Evolutionary conservation across 2,888 invertebrate genomes (phyloP).

Genomic region (Corbicula japonica): DNA sequence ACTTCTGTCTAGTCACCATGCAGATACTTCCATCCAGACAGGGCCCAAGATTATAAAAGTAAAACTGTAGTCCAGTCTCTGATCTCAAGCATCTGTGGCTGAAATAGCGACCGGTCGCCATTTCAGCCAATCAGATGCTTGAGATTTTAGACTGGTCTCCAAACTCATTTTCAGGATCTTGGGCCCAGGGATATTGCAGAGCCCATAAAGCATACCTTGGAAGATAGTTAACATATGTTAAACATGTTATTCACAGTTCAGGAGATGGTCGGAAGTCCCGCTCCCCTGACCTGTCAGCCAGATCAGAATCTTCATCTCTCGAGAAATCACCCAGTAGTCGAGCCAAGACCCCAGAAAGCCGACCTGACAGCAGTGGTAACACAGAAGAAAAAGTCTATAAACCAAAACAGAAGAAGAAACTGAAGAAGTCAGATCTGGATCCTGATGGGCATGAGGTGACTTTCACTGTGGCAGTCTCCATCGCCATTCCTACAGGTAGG

Average conservation of each 20-base stretch:
- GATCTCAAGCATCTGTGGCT: too few species aligned
- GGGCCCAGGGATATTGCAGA: background rate
- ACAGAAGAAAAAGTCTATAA: constrained; percentile 63
- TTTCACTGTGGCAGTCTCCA: constrained; percentile 83
- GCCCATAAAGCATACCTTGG: background rate
- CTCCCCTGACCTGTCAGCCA: constrained; percentile 38
- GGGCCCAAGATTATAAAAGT: too few species aligned
- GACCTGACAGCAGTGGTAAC: constrained; percentile 74
- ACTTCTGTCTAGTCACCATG: too few species aligned
- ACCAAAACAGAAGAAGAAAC: constrained; percentile 70
- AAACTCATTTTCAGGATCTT: background rate
- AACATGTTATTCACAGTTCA: background rate
- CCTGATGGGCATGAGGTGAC: constrained; percentile 81
- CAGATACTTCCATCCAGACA: too few species aligned
- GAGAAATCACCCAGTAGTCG: constrained; percentile 37
- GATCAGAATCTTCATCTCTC: constrained; percentile 37
- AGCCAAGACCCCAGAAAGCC: constrained; percentile 61
- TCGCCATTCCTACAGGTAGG: constrained; percentile 83
- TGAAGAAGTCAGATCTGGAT: constrained; percentile 33
- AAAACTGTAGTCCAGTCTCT: too few species aligned
- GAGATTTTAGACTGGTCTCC: background rate
- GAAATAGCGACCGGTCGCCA: too few species aligned
- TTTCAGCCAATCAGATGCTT: background rate
- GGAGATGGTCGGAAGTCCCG: constrained; percentile 40
- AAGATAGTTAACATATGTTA: background rate